Conservation (phyloP, 1,140 invertebrate species). For the Nasonia giraulti region DNA sequence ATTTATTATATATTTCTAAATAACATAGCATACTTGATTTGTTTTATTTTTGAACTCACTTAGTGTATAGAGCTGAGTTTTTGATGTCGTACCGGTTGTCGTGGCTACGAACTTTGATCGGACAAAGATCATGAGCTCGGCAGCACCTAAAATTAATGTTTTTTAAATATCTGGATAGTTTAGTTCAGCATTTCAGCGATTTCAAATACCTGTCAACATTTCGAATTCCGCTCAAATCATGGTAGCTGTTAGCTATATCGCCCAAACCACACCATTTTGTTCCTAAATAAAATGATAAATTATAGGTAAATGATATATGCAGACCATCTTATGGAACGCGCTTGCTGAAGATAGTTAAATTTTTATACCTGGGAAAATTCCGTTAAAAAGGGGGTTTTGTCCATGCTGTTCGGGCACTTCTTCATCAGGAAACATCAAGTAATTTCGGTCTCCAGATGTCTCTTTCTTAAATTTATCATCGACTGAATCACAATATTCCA, state of each 20-base stretch:
- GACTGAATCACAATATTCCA: constrained; percentile 13
- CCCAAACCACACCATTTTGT: constrained; percentile 93
- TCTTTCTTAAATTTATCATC: neutral
- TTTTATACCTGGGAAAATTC: constrained; percentile 26
- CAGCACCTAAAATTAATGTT: constrained; percentile 76
- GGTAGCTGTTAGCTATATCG: constrained; percentile 86
- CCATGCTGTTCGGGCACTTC: neutral
- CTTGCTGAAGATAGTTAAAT: too few relatives aligned
- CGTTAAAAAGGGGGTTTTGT: constrained; percentile 16
- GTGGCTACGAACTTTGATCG: constrained; percentile 81
- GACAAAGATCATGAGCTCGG: constrained; percentile 84
- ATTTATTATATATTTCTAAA: neutral
- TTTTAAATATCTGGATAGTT: neutral
- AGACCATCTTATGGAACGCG: too few relatives aligned
- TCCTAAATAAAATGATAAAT: constrained; percentile 73
- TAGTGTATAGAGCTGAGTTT: constrained; percentile 87
- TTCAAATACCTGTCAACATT: constrained; percentile 79
- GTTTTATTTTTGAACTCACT: constrained; percentile 71
- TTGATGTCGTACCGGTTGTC: constrained; percentile 82
- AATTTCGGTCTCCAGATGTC: neutral
- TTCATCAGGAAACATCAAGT: neutral
- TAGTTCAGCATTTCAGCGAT: neutral
- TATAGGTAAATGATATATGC: neutral
- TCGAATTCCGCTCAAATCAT: constrained; percentile 84
- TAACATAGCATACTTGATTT: neutral